phyloP scores from a whole-genome alignment of 2,113 vertebrate genomes.

The Chionomys nivalis region DNA sequence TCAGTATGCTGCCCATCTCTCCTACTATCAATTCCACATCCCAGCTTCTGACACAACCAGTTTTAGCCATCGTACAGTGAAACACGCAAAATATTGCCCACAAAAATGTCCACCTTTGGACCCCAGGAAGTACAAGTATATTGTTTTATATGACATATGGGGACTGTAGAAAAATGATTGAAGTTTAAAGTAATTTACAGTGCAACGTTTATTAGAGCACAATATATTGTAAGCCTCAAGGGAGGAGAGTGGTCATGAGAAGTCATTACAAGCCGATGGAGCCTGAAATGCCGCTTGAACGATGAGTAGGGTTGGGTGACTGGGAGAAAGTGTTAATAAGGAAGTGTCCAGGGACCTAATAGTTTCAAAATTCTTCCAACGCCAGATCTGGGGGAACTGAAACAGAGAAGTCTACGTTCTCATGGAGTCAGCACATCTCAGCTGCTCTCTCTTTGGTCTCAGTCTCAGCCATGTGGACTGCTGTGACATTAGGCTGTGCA shows the following conservation, averaged over 20 bases:
- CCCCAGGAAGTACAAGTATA: neutral
- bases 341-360: neutral
- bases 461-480: neutral
- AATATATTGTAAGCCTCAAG: neutral
- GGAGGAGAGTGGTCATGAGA: neutral
- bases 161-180: neutral
- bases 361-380: neutral
- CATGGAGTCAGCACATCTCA: neutral
- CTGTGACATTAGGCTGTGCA: no score
- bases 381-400: neutral
- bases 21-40: neutral
- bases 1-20: no score
- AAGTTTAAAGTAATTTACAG: neutral
- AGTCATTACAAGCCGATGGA: neutral
- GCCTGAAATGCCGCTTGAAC: neutral
- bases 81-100: neutral
- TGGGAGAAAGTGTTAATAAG: neutral
- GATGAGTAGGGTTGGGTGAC: no score
- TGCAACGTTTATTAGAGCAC: neutral
- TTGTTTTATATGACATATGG: neutral
- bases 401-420: neutral
- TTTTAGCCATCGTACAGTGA: neutral
- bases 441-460: neutral
- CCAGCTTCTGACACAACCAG: neutral
- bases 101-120: no score